A percentile compares a stretch with the other conserved stretches of the same genome.
These are phyloP conservation scores for Calameuta pallipes DNA, from an alignment of 2,888 invertebrate genomes.

Conservation along the genomic window DNA sequence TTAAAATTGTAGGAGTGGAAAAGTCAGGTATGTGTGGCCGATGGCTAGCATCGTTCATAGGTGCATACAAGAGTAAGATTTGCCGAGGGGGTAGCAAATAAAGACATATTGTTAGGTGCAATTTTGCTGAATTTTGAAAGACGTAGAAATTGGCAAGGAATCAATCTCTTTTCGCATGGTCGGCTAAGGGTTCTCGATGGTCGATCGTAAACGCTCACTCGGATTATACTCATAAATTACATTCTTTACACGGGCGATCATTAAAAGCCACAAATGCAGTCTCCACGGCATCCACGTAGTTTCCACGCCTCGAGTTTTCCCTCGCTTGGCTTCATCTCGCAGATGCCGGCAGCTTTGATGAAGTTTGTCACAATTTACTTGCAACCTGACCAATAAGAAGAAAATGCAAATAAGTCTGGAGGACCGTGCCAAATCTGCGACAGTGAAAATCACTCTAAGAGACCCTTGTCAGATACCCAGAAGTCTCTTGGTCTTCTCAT, in stretches of 20 bases:
- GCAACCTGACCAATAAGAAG: conserved; percentile 1
- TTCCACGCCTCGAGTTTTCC: not conserved
- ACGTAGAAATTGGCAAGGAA: not conserved
- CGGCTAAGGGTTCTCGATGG: not conserved
- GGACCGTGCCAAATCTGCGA: not conserved
- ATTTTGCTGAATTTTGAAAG: not conserved
- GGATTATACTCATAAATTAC: conserved; percentile 45
- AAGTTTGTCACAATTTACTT: conserved; percentile 15
- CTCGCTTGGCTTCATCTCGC: not conserved
- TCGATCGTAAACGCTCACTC: not conserved
- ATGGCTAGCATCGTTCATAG: not conserved
- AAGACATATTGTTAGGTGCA: not conserved
- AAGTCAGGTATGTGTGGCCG: not conserved
- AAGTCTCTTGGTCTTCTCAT: not conserved
- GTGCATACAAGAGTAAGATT: not conserved
- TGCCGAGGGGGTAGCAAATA: not conserved
- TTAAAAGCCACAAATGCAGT: not conserved
- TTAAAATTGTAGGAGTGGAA: not conserved
- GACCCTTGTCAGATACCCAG: not conserved
- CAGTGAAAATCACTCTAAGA: not conserved
- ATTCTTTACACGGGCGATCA: conserved; percentile 39
- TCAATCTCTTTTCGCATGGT: not conserved
- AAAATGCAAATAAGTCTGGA: not conserved
- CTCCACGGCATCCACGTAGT: not conserved
- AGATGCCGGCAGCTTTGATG: conserved; percentile 12